Conservation (phyloP, 1,140 invertebrate genomes). For the Drosophila novamexicana region DNA sequence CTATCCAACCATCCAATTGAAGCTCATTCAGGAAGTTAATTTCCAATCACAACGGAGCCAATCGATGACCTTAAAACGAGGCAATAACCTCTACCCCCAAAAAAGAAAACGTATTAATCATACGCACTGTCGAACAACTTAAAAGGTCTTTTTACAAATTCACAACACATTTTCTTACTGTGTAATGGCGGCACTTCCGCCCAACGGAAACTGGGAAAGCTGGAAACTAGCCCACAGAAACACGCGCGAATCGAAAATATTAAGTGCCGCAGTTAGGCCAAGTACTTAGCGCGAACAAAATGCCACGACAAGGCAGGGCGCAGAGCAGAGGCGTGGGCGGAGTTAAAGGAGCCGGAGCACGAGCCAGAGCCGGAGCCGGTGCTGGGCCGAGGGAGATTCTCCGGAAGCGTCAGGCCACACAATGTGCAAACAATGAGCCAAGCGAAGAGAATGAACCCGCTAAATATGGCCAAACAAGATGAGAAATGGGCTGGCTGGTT, state of each 20-base stretch:
- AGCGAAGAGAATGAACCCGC: constrained; percentile 51
- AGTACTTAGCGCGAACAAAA: constrained; percentile 74
- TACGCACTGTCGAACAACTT: constrained; percentile 60
- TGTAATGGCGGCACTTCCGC: constrained; percentile 64
- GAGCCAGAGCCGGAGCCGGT: no score
- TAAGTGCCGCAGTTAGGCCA: constrained; percentile 72
- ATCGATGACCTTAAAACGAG: constrained; percentile 23
- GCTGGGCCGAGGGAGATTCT: background rate
- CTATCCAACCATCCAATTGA: background rate
- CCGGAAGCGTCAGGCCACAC: constrained; percentile 53
- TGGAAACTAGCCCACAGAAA: constrained; percentile 12
- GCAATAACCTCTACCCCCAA: constrained; percentile 22
- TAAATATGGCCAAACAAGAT: constrained; percentile 70
- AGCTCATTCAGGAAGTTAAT: background rate
- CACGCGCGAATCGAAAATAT: constrained; percentile 69
- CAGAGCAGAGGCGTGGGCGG: background rate
- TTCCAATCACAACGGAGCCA: background rate
- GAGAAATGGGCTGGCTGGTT: constrained; percentile 5
- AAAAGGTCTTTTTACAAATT: constrained; percentile 37
- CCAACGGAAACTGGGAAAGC: constrained; percentile 23
- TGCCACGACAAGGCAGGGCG: constrained; percentile 8
- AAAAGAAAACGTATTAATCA: constrained; percentile 55
- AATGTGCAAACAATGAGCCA: constrained; percentile 71
- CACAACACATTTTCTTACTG: constrained; percentile 50
- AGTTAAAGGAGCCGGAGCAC: background rate